These are phyloP conservation scores for Zoanthus sociatus DNA, from an alignment of 92 coral and sea anemone genomes.

Conservation along the genomic window DNA sequence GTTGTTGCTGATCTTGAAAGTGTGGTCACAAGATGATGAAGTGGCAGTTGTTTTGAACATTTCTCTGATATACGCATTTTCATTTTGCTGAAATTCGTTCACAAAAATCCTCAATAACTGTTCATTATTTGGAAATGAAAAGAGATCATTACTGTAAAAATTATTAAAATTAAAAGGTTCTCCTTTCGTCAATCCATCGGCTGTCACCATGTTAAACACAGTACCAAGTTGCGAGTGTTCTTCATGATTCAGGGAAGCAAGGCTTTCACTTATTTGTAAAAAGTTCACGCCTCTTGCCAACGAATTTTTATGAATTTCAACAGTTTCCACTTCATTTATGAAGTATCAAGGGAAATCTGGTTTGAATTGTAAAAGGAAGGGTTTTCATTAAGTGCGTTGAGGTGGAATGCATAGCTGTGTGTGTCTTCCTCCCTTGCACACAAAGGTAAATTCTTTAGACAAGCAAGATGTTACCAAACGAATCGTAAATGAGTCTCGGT, in stretches of 20 bases:
- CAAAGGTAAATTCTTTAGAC: slow-evolving; percentile 55
- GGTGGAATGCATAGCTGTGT: slow-evolving; percentile 18
- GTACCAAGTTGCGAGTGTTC: slow-evolving; percentile 35
- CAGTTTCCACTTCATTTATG: slow-evolving; percentile 48
- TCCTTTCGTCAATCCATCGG: background rate
- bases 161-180: slow-evolving; percentile 7
- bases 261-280: slow-evolving; percentile 54
- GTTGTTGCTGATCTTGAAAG: slow-evolving; percentile 52
- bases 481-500: slow-evolving; percentile 50
- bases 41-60: slow-evolving; percentile 22
- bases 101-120: slow-evolving; percentile 1
- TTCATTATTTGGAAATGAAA: slow-evolving; percentile 33
- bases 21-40: slow-evolving; percentile 54
- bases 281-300: slow-evolving; percentile 50
- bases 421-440: slow-evolving; percentile 31
- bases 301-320: slow-evolving; percentile 31
- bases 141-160: slow-evolving; percentile 36
- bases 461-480: slow-evolving; percentile 58
- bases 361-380: slow-evolving; percentile 31
- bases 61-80: background rate
- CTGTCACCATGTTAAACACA: slow-evolving; percentile 15
- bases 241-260: slow-evolving; percentile 45
- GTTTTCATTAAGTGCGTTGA: slow-evolving; percentile 32
- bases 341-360: slow-evolving; percentile 45
- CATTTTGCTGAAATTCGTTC: slow-evolving; percentile 1